These are phyloP conservation scores for Bryconaethiops microstoma DNA, from an alignment of 2,797 vertebrate genomes.

Conservation along the genomic window DNA sequence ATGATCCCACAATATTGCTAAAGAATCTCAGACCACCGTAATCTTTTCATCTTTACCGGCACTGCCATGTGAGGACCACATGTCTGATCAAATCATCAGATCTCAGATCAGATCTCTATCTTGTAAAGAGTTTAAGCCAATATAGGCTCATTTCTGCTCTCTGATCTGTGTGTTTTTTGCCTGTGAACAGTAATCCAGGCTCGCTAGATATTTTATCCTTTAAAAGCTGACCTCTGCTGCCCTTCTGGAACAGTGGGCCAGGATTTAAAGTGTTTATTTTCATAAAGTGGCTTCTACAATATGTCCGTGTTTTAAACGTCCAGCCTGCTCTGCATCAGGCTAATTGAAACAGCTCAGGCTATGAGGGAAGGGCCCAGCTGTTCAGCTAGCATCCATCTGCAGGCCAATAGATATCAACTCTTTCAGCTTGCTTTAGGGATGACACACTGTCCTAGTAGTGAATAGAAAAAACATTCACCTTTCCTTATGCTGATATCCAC, in stretches of 20 bases:
- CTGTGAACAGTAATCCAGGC: constrained; percentile 42
- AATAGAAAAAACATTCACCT: background rate
- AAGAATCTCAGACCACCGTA: background rate
- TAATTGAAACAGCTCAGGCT: constrained; percentile 52
- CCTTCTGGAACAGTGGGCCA: constrained; percentile 29
- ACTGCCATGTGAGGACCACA: constrained; percentile 5
- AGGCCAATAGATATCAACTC: background rate
- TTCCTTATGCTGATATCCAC: background rate
- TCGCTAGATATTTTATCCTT: constrained; percentile 42
- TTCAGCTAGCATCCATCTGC: constrained; percentile 48
- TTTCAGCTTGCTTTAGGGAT: background rate
- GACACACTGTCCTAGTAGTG: background rate
- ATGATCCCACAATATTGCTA: background rate
- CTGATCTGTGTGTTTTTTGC: constrained; percentile 22
- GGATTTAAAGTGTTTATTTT: constrained; percentile 57
- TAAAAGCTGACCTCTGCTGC: constrained; percentile 43
- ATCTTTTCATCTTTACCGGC: background rate
- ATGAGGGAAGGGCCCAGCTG: constrained; percentile 51
- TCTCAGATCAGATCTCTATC: constrained; percentile 6
- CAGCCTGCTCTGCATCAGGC: constrained; percentile 42
- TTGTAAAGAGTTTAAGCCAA: constrained; percentile 31
- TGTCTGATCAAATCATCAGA: constrained; percentile 29
- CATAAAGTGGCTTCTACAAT: constrained; percentile 43
- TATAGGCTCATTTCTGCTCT: constrained; percentile 22
- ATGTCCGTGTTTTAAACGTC: constrained; percentile 42